Evolutionary conservation across 2,797 vertebrate species (phyloP).

Genomic region (Carcharodon carcharias): DNA sequence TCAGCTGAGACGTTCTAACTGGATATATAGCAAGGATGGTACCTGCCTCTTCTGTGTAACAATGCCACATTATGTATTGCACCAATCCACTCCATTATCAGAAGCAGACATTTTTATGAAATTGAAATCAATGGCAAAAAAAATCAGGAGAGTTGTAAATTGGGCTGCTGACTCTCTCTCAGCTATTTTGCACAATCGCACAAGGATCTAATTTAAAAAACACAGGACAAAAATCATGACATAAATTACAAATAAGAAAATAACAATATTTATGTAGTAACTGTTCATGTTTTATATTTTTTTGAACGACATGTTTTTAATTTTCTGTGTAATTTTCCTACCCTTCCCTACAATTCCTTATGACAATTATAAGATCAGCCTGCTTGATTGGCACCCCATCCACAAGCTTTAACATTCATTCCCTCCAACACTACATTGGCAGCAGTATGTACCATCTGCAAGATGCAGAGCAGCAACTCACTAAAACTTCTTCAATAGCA

Average conservation of each 20-base stretch:
- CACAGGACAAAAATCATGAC: background rate
- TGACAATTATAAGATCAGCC: background rate
- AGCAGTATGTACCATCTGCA: too few species aligned
- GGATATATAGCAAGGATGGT: background rate
- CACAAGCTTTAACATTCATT: too few species aligned
- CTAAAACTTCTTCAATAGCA: too few species aligned
- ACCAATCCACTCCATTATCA: background rate
- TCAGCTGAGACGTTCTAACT: background rate
- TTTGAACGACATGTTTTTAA: background rate
- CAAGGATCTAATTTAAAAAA: background rate
- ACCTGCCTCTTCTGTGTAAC: background rate
- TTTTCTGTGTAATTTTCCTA: background rate
- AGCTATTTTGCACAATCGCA: background rate
- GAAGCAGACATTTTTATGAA: background rate
- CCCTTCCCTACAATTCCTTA: too few species aligned
- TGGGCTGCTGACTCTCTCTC: background rate
- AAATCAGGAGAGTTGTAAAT: background rate
- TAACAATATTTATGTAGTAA: background rate
- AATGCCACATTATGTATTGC: background rate
- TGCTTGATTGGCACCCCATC: too few species aligned
- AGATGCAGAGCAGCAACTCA: too few species aligned
- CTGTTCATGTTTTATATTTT: background rate
- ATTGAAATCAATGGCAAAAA: background rate
- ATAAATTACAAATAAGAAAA: background rate
- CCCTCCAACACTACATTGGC: too few species aligned